Percentiles rank a stretch among this genome's conserved stretches.
These are phyloP conservation scores for Lepidothrix coronata DNA, from an alignment of 2,113 vertebrate genomes.

Conservation along the genomic window DNA sequence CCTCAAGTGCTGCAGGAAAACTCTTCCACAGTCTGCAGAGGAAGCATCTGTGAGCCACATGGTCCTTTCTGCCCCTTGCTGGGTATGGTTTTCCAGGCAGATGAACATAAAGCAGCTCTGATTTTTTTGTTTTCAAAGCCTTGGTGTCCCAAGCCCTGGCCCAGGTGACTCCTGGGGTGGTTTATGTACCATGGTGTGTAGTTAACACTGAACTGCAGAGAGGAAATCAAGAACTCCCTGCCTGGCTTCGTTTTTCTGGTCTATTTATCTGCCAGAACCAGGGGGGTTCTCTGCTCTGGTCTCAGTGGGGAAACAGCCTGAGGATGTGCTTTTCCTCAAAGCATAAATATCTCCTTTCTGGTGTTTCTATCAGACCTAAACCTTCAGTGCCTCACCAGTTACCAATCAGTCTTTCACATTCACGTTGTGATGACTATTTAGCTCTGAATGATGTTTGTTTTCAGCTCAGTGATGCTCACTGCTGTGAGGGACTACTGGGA, in stretches of 20 bases:
- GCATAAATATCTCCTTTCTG: not conserved
- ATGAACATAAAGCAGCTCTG: not conserved
- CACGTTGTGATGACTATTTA: not conserved
- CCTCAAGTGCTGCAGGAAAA: not conserved
- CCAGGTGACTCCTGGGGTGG: not conserved
- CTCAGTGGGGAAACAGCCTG: not conserved
- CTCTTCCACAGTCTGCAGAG: not conserved
- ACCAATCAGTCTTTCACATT: not conserved
- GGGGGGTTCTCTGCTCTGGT: not conserved
- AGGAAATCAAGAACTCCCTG: not conserved
- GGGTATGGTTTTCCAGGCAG: not conserved
- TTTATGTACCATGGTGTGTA: accelerated
- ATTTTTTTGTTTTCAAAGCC: not conserved
- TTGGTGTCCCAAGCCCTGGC: not conserved
- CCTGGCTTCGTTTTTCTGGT: not conserved
- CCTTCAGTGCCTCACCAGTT: not conserved
- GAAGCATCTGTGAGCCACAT: not conserved
- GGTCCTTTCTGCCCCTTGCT: not conserved
- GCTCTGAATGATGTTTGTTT: not conserved
- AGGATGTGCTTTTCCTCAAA: not conserved
- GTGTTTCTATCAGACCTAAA: not conserved
- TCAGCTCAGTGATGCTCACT: not conserved
- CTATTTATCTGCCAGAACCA: not conserved
- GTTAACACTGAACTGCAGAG: not conserved
- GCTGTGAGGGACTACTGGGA: not conserved